A percentile compares a stretch with the other conserved stretches of the same genome.
These are phyloP conservation scores for Enteromius viviparus DNA, from an alignment of 2,797 vertebrate genomes.

Conservation along the genomic window DNA sequence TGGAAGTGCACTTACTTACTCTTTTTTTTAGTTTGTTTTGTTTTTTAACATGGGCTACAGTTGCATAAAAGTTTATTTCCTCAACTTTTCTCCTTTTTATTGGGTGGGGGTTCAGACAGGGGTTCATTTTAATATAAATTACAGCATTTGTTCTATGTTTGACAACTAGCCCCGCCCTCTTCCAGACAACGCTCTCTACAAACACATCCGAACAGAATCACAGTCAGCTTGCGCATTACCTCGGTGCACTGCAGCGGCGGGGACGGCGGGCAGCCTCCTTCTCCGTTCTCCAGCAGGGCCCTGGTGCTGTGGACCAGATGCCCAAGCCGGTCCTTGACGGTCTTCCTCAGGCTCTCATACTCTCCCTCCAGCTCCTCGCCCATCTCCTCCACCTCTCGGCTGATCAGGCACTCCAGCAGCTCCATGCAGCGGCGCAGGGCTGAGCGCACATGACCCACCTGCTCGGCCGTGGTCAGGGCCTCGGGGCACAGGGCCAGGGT, in stretches of 20 bases:
- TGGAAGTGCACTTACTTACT: too few species aligned
- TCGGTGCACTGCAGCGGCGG: slow-evolving; percentile 72
- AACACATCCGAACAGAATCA: neutral
- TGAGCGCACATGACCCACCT: slow-evolving; percentile 71
- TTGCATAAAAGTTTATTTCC: neutral
- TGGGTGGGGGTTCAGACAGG: too few species aligned
- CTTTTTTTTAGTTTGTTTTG: too few species aligned
- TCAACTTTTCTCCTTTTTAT: too few species aligned
- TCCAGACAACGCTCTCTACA: neutral
- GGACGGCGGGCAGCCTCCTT: slow-evolving; percentile 62
- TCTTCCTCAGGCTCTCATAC: slow-evolving; percentile 71
- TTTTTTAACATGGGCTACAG: neutral
- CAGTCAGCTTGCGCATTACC: slow-evolving; percentile 60
- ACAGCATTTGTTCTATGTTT: neutral
- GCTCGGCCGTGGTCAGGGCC: slow-evolving; percentile 64
- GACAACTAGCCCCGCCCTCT: neutral
- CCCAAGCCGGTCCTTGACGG: slow-evolving; percentile 69
- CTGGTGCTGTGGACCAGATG: slow-evolving; percentile 74
- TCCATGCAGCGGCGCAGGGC: slow-evolving; percentile 77
- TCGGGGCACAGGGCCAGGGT: slow-evolving; percentile 59
- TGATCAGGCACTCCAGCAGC: slow-evolving; percentile 74
- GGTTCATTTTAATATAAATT: neutral
- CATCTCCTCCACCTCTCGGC: slow-evolving; percentile 76
- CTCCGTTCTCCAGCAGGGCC: slow-evolving; percentile 64
- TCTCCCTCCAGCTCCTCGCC: slow-evolving; percentile 70